These are phyloP conservation scores for Xerus inauris DNA, from an alignment of 2,113 vertebrate genomes.

Conservation along the genomic window DNA sequence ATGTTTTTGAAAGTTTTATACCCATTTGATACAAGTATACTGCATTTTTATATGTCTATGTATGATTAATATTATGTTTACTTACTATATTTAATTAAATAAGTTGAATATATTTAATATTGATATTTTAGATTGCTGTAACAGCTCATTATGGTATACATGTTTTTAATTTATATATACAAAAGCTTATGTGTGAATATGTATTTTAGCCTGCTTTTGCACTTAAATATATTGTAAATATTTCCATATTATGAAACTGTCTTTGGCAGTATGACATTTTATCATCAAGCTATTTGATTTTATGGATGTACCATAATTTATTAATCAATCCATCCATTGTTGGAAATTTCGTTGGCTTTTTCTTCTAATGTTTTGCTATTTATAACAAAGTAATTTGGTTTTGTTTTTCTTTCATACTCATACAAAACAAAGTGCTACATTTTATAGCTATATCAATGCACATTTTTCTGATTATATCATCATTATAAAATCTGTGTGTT, in stretches of 20 bases:
- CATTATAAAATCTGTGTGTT: background rate
- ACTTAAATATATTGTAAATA: background rate
- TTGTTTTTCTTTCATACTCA: background rate
- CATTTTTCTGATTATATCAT: slow-evolving; percentile 1
- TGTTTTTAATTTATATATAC: background rate
- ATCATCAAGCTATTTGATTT: slow-evolving; percentile 11
- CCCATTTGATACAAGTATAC: background rate
- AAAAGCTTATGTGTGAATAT: background rate
- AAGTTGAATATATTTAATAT: background rate
- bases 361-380: background rate
- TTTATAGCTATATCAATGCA: background rate
- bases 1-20: background rate
- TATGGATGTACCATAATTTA: background rate
- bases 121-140: background rate
- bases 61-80: background rate
- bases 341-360: slow-evolving; percentile 17
- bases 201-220: background rate
- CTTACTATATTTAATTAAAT: background rate
- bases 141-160: background rate
- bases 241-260: background rate
- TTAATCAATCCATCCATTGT: background rate
- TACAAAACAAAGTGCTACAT: background rate
- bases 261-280: background rate
- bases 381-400: slow-evolving; percentile 9
- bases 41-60: background rate